A percentile compares a stretch with the other conserved stretches of the same genome.
These are phyloP conservation scores for Diplodus sargus DNA, from an alignment of 2,797 vertebrate species.

Conservation along the genomic window DNA sequence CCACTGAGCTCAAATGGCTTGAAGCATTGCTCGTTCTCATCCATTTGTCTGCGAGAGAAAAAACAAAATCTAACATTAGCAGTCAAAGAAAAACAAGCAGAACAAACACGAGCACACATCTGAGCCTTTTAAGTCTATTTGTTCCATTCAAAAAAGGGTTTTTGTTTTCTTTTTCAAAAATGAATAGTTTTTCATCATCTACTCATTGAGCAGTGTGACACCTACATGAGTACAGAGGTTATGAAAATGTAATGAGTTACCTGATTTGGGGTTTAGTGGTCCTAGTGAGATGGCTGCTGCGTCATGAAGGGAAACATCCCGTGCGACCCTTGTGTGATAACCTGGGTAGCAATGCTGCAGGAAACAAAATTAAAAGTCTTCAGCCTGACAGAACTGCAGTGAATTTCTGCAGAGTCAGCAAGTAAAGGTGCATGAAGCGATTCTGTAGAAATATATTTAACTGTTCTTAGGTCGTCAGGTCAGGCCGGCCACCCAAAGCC, in stretches of 20 bases:
- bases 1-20: not conserved
- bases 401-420: too few species aligned
- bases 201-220: not conserved
- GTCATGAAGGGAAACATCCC: constrained; percentile 49
- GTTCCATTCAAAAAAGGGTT: not conserved
- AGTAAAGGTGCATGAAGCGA: too few species aligned
- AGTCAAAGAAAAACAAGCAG: not conserved
- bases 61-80: not conserved
- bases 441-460: too few species aligned
- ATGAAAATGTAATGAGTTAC: not conserved
- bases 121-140: not conserved
- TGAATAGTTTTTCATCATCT: not conserved
- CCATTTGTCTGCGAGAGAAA: constrained; percentile 6
- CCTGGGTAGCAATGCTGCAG: constrained; percentile 64
- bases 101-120: not conserved
- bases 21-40: not conserved
- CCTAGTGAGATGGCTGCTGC: constrained; percentile 59
- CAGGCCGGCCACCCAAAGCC: too few species aligned
- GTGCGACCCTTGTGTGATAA: not conserved
- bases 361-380: not conserved
- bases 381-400: not conserved
- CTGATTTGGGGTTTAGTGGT: constrained; percentile 31
- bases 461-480: too few species aligned
- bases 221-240: not conserved
- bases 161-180: not conserved